A percentile compares a stretch with the other conserved stretches of the same genome.
These are phyloP conservation scores for Eleutherodactylus coqui DNA, from an alignment of 2,797 vertebrate species.

Conservation along the genomic window DNA sequence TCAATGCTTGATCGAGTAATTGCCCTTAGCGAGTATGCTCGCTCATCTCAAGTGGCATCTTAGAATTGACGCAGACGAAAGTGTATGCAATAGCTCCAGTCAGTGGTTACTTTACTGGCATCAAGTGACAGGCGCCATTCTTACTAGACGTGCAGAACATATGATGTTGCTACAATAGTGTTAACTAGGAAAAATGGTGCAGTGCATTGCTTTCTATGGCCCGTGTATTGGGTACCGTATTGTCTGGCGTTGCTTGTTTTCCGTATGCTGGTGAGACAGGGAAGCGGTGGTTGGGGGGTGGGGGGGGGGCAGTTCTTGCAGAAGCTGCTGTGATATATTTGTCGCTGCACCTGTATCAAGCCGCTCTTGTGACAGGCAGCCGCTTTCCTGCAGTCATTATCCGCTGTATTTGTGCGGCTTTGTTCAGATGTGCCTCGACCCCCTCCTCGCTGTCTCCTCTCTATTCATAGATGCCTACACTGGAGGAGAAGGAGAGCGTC, in stretches of 20 bases:
- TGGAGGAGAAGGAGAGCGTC: constrained; percentile 27
- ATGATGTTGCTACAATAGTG: not conserved
- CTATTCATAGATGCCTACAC: constrained; percentile 55
- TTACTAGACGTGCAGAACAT: not conserved
- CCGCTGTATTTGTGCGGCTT: not conserved
- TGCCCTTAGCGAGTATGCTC: too few species aligned
- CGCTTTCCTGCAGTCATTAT: constrained; percentile 5
- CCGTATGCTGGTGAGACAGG: not conserved
- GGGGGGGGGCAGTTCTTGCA: not conserved
- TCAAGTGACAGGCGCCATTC: not conserved
- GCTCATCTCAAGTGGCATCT: too few species aligned
- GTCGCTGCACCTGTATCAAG: constrained; percentile 3
- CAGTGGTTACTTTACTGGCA: not conserved
- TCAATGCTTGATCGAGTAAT: too few species aligned
- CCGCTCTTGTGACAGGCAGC: not conserved
- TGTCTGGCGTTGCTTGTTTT: not conserved
- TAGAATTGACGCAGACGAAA: not conserved
- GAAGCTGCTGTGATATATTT: not conserved
- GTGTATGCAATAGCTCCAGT: not conserved
- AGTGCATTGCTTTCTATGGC: not conserved
- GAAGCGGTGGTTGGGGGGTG: too few species aligned
- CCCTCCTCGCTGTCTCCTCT: constrained; percentile 44
- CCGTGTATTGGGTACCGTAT: not conserved
- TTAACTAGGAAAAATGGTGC: not conserved
- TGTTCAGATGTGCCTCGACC: constrained; percentile 44